Evolutionary conservation across 2,888 invertebrate species (phyloP), one percentile per base, ranked within the genome.

Genomic region (Brachypalpus laphriformis): DNA sequence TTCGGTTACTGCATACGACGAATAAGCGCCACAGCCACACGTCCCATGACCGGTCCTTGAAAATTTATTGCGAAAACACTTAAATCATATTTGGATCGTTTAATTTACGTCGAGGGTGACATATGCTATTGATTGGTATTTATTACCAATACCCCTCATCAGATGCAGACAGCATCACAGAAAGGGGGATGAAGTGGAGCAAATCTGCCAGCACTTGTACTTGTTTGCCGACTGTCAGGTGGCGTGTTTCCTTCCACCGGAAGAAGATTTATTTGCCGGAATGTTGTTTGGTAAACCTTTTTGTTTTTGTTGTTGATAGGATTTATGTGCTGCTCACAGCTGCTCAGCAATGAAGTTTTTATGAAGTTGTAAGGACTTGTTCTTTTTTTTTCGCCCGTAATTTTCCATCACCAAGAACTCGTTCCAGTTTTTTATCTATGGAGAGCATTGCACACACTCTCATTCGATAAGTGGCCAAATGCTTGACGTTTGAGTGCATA

Each of bases 81-180:
- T 87, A 82, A 87, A 87, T 87, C 88, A 88, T 88, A 87, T 87
- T 87, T 88, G 87, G 54, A 87, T 87, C 87, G 80, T 85, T 87
- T 87, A 87, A 88, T 87, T 88, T 87, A 87, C 82, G 78, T 80
- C 75, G 82, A 65, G 87, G 86, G 88, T 89, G 90, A 88, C 89
- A 89, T 88, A 90, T 90, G 91, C 89, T 88, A 90, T 90, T 90
- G 91, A 91, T 91, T 90, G 90, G 90, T 91, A 91, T 91, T 91
- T 91, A 91, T 91, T 85, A 47, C 81, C 85, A 66, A 85, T 85
- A 81, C 76, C 76, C 76, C 54, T 42, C 47, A 61, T n/a, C 49
- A 59, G 71, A 34, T 34, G 42, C 59, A 20, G n/a, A n/a, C 25
- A 25, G 25, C 22, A 57, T 57, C 49, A 47, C 25, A 14, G 16